Conservation (phyloP, 2,113 vertebrate species). For the Eubucco bourcierii region DNA sequence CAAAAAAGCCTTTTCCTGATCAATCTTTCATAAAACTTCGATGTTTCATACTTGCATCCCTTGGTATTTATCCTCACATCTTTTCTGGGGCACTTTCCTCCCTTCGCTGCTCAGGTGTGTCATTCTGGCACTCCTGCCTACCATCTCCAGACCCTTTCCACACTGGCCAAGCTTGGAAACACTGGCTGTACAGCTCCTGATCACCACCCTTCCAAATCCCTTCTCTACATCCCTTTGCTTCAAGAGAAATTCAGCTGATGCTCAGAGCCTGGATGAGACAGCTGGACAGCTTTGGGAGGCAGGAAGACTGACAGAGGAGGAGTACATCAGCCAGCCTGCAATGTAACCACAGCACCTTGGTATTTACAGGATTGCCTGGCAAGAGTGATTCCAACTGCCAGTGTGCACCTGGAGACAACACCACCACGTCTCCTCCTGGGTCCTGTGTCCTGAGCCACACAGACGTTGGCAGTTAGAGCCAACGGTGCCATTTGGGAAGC, state of each 20-base stretch:
- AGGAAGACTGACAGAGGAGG: not conserved
- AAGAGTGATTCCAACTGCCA: not conserved
- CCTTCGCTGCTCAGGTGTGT: not conserved
- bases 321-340: not conserved
- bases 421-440: not conserved
- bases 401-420: not conserved
- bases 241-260: fast-evolving
- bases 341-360: not conserved
- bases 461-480: fast-evolving
- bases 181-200: not conserved
- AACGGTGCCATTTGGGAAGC: fast-evolving
- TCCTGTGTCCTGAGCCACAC: not conserved
- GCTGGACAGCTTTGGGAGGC: not conserved
- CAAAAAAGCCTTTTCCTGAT: not conserved
- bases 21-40: not conserved
- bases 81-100: not conserved
- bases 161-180: fast-evolving
- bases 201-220: not conserved
- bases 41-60: not conserved
- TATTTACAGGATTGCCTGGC: not conserved
- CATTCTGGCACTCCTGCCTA: not conserved
- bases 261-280: not conserved
- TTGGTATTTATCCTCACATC: not conserved
- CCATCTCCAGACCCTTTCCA: not conserved
- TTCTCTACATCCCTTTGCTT: not conserved